Percentiles rank a stretch among this genome's conserved stretches.
Conservation (phyloP, 2,797 vertebrate species). For the Anguilla anguilla region DNA sequence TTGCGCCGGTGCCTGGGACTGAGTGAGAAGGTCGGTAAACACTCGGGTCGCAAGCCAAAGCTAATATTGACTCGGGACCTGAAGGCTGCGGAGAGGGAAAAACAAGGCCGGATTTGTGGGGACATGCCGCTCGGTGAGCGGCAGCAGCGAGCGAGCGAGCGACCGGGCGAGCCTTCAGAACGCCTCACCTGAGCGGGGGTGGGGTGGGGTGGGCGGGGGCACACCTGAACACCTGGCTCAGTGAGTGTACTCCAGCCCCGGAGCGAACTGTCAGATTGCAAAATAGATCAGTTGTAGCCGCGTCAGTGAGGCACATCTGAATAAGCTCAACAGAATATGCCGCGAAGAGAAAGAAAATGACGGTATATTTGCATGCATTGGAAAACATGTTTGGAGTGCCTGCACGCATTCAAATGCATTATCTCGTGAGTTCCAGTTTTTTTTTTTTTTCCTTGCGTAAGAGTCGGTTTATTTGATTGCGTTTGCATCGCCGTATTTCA, state of each 20-base stretch:
- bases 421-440: not conserved
- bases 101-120: slow-evolving; percentile 61
- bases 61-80: slow-evolving; percentile 74
- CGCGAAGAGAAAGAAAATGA: not conserved
- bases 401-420: not conserved
- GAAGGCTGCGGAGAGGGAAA: slow-evolving; percentile 46
- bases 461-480: not conserved
- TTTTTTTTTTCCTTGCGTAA: not conserved
- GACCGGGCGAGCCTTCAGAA: slow-evolving; percentile 42
- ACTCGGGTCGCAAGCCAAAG: slow-evolving; percentile 66
- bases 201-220: slow-evolving; percentile 33
- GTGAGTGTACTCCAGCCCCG: too few species aligned
- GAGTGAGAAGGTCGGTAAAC: slow-evolving; percentile 69
- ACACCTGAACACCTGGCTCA: not conserved
- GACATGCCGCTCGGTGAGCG: slow-evolving; percentile 21
- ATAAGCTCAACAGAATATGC: not conserved
- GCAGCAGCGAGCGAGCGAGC: slow-evolving; percentile 37
- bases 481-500: not conserved
- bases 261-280: not conserved
- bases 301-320: not conserved
- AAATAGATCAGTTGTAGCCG: not conserved
- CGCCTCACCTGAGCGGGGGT: slow-evolving; percentile 31
- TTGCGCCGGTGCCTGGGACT: slow-evolving; percentile 52
- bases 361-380: not conserved
- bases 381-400: not conserved